Evolutionary conservation across 2,113 vertebrate genomes (phyloP).

Genomic region (Serinus canaria): DNA sequence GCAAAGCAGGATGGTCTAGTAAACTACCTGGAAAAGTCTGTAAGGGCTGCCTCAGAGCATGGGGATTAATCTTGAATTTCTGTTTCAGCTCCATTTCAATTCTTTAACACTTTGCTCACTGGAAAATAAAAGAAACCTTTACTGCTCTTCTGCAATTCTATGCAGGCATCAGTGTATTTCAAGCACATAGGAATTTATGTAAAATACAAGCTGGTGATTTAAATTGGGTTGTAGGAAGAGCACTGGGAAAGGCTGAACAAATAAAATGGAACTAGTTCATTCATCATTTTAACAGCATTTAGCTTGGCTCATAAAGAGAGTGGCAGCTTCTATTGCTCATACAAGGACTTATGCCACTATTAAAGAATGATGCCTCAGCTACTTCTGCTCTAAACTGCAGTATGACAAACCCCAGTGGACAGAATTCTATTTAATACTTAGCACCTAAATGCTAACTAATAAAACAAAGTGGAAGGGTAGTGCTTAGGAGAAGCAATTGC

Average conservation of each 20-base stretch:
- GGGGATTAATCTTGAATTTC: not conserved
- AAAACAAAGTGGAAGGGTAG: not conserved
- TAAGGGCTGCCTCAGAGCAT: not conserved
- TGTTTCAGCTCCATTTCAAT: not conserved
- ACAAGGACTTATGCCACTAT: conserved; percentile 14
- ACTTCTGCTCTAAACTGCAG: not conserved
- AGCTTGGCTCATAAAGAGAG: conserved; percentile 45
- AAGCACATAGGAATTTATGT: not conserved
- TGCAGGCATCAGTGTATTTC: not conserved
- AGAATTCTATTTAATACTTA: conserved; percentile 8
- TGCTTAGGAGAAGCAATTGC: not conserved
- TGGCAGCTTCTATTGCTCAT: conserved; percentile 45
- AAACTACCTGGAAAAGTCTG: conserved; percentile 9
- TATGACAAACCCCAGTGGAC: not conserved
- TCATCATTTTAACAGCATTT: conserved; percentile 58
- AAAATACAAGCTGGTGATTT: conserved; percentile 22
- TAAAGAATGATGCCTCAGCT: not conserved
- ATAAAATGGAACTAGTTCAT: conserved; percentile 53
- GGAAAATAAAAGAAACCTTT: not conserved
- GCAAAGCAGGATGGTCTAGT: not conserved
- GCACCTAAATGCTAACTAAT: not conserved
- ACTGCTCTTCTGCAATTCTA: not conserved
- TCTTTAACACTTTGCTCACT: conserved; percentile 29
- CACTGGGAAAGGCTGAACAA: conserved; percentile 26
- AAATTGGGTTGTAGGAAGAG: conserved; percentile 27